Percentiles rank a stretch among this genome's conserved stretches.
Evolutionary conservation across 1,140 invertebrate genomes (phyloP).

Genomic region (Trachymyrmex septentrionalis): DNA sequence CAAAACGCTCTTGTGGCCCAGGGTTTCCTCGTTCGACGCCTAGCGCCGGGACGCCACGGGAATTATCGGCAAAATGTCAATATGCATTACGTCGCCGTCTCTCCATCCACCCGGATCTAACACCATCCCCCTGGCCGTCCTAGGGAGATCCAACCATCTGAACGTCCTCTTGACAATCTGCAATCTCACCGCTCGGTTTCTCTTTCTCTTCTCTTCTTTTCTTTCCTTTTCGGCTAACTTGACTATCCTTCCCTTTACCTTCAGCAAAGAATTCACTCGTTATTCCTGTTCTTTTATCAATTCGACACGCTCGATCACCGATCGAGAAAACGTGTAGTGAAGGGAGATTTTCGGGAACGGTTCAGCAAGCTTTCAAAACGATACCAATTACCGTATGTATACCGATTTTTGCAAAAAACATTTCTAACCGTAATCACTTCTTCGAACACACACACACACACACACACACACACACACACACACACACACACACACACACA

Average conservation of each 20-base stretch:
- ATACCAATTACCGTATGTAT: background rate
- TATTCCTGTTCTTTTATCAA: slow-evolving; percentile 63
- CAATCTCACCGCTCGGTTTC: slow-evolving; percentile 32
- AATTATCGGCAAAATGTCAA: slow-evolving; percentile 85
- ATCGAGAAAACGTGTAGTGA: slow-evolving; percentile 15
- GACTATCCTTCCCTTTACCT: slow-evolving; percentile 37
- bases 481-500: too few species aligned
- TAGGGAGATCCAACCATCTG: slow-evolving; percentile 19
- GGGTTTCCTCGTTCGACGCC: slow-evolving; percentile 41
- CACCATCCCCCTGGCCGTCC: slow-evolving; percentile 1
- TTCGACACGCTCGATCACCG: slow-evolving; percentile 62
- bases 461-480: too few species aligned
- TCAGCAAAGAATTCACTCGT: slow-evolving; percentile 37
- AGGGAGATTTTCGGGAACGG: slow-evolving; percentile 22
- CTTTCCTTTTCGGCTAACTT: slow-evolving; percentile 28
- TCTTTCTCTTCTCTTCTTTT: slow-evolving; percentile 12
- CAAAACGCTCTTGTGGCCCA: slow-evolving; percentile 21
- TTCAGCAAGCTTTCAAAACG: slow-evolving; percentile 1
- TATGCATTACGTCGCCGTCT: slow-evolving; percentile 81
- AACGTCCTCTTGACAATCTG: slow-evolving; percentile 41
- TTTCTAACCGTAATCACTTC: background rate
- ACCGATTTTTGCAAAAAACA: background rate
- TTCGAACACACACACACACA: too few species aligned
- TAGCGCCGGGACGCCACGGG: slow-evolving; percentile 65
- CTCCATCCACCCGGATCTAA: slow-evolving; percentile 48